Conservation (phyloP, 1,140 invertebrate species). For the Trigoniulus corallinus region DNA sequence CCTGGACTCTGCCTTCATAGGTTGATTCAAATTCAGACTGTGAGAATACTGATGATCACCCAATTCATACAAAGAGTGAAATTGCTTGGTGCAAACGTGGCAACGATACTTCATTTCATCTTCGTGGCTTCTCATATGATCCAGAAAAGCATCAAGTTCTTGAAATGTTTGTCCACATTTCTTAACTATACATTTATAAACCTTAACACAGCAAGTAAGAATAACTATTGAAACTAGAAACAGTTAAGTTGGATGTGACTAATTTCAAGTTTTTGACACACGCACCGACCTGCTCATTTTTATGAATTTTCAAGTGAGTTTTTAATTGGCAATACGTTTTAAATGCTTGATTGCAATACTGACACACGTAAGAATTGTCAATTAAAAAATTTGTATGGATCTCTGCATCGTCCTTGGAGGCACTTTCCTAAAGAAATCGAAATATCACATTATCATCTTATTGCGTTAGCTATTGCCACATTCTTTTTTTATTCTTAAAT, state of each 20-base stretch:
- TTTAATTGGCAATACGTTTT: slow-evolving; percentile 34
- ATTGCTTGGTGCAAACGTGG: slow-evolving; percentile 40
- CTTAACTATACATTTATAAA: slow-evolving; percentile 46
- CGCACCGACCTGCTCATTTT: slow-evolving; percentile 30
- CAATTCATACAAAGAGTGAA: slow-evolving; percentile 38
- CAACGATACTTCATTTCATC: slow-evolving; percentile 42
- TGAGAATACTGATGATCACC: slow-evolving; percentile 44
- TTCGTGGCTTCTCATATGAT: slow-evolving; percentile 37
- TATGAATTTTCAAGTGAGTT: slow-evolving; percentile 34
- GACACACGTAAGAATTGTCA: slow-evolving; percentile 36
- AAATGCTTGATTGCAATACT: slow-evolving; percentile 32
- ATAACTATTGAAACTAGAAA: slow-evolving; percentile 24
- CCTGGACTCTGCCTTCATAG: slow-evolving; percentile 20
- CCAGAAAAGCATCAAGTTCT: slow-evolving; percentile 42
- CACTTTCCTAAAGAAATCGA: no score
- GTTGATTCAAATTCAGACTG: slow-evolving; percentile 26
- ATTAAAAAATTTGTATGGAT: no score
- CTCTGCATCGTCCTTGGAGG: no score
- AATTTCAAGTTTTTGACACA: slow-evolving; percentile 19
- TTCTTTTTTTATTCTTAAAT: no score
- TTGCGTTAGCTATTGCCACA: no score
- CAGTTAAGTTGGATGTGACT: no score
- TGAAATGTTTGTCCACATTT: slow-evolving; percentile 40
- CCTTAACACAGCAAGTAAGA: slow-evolving; percentile 31
- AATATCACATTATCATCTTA: no score